phyloP scores from a whole-genome alignment of 2,888 invertebrate species.

The Sclerodermus sp. region DNA sequence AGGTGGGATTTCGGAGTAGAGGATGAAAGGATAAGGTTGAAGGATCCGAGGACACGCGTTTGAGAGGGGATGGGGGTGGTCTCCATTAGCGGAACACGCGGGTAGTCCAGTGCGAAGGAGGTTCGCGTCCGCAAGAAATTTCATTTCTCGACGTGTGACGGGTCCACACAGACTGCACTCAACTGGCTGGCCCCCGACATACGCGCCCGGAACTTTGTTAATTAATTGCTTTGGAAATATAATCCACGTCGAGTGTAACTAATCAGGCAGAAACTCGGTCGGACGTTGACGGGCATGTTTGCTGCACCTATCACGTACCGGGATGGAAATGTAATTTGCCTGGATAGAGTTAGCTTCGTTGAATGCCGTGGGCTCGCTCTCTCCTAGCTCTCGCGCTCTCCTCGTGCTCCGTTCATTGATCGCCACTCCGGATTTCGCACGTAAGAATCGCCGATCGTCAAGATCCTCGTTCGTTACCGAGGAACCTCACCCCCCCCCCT shows the following conservation, averaged over 20 bases:
- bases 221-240: conserved; percentile 42
- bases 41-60: too few species aligned
- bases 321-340: conserved; percentile 46
- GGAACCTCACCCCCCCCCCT: too few species aligned
- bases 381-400: not conserved
- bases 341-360: conserved; percentile 40
- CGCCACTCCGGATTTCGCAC: conserved; percentile 13
- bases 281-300: conserved; percentile 44
- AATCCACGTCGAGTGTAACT: conserved; percentile 38
- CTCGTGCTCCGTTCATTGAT: conserved; percentile 24
- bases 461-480: too few species aligned
- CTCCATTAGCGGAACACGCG: too few species aligned
- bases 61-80: too few species aligned
- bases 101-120: too few species aligned
- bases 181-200: not conserved
- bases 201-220: conserved; percentile 37
- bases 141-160: conserved; percentile 10
- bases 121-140: conserved; percentile 18
- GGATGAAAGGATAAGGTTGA: too few species aligned
- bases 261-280: conserved; percentile 40
- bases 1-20: too few species aligned
- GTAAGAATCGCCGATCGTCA: too few species aligned
- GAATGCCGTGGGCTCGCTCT: conserved; percentile 29
- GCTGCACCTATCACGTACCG: conserved; percentile 41
- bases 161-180: too few species aligned